Evolutionary conservation across 1,140 invertebrate species (phyloP), one percentile per base, ranked within the genome.

Genomic region (Drosophila varians): DNA sequence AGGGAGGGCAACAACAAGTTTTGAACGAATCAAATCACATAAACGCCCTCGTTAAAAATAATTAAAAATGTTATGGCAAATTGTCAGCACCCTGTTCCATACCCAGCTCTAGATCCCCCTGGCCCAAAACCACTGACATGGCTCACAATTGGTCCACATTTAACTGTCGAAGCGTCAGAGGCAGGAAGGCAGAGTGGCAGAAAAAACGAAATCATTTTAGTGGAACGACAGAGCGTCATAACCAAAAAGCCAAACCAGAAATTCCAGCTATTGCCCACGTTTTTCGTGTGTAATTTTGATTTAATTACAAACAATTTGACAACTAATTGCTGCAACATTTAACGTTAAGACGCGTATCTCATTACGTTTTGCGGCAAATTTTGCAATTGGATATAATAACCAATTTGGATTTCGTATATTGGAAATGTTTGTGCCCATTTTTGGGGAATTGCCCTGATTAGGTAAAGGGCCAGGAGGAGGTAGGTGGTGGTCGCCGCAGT

Each of bases 271-370:
- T 26, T 4, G 16, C 11, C 31, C 9, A 21, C 31, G 40, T 40
- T 74, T 86, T 86, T 71, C 75, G 54, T 86, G 72, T 87, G 73
- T 86, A 83, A 77, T 77, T 87, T 88, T 87, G 82, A 87, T 87
- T 87, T 87, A 87, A 87, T 87, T 87, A 87, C 82, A 75, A 87
- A 87, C 82, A 87, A 87, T 87, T 87, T 88, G 82, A 87, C 82
- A 87, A 87, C 82, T 87, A 87, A 87, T 87, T 87, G 82, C 82
- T 74, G 71, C 65, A 82, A 82, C 77, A 66, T 77, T 87, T 87
- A 87, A 87, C 60, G 77, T 86, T 71, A 78, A 70, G 69, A 57
- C 66, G 72, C 72, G 58, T 68, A 87, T 87, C 83, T 80, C 77
- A 87, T 87, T 87, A 87, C 74, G 83, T 77, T 87, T 80, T 84